A percentile compares a stretch with the other conserved stretches of the same genome.
Evolutionary conservation across 2,888 invertebrate genomes (phyloP).

Genomic region (Dinocampus coccinellae): DNA sequence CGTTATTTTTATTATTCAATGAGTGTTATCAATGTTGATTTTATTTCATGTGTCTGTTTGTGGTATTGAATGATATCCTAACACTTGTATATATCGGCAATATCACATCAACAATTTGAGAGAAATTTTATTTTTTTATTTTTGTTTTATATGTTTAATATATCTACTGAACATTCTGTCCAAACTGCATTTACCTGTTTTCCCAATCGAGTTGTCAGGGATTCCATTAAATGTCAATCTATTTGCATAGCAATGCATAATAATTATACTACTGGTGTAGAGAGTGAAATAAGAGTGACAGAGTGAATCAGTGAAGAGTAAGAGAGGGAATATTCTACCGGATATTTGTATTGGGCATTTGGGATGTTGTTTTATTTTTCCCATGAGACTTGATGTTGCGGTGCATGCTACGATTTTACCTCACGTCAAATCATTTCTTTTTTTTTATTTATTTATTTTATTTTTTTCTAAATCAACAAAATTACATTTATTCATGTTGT

Average conservation of each 20-base stretch:
- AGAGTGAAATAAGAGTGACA: conserved; percentile 44
- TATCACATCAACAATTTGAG: conserved; percentile 32
- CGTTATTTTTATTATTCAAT: background rate
- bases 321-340: conserved; percentile 16
- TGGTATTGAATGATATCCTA: background rate
- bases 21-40: background rate
- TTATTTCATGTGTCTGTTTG: background rate
- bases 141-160: conserved; percentile 12
- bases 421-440: background rate
- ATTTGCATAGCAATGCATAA: conserved; percentile 64
- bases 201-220: conserved; percentile 32
- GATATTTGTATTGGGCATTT: conserved; percentile 31
- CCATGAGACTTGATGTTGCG: conserved; percentile 22
- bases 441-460: too few species aligned
- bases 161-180: conserved; percentile 28
- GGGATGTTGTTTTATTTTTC: conserved; percentile 27
- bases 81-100: background rate
- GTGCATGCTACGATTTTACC: conserved; percentile 12
- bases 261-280: conserved; percentile 51
- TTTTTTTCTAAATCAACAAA: background rate
- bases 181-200: background rate
- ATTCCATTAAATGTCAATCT: conserved; percentile 60
- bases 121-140: conserved; percentile 27
- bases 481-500: background rate
- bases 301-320: conserved; percentile 27